Conservation (phyloP, 1,140 invertebrate species). For the Thereuonema tuberculata region DNA sequence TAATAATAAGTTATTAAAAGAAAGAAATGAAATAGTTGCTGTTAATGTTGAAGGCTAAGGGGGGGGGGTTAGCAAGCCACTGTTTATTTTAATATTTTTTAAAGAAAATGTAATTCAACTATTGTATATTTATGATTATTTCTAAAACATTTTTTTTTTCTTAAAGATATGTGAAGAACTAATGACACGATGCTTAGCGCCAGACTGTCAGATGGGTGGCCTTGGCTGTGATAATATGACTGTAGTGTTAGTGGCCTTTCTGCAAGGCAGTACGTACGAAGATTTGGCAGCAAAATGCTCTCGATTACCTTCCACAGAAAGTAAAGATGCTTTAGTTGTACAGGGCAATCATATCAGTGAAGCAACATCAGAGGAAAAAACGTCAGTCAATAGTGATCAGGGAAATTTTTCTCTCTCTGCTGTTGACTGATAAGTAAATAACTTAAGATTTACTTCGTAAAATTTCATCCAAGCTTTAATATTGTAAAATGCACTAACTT, state of each 20-base stretch:
- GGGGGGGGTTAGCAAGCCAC: no score
- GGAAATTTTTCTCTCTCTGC: neutral
- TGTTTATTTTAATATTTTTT: no score
- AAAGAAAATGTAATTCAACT: no score
- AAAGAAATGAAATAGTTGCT: no score
- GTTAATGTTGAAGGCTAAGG: no score
- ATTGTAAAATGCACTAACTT: no score
- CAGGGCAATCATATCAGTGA: neutral
- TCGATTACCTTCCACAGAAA: constrained; percentile 15
- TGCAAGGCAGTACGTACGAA: constrained; percentile 58
- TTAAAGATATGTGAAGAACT: constrained; percentile 81
- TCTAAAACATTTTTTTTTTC: neutral
- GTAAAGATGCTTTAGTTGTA: neutral
- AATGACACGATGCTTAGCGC: constrained; percentile 83
- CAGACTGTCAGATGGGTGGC: constrained; percentile 89
- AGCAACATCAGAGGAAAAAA: neutral
- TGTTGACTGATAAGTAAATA: no score
- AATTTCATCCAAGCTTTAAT: no score
- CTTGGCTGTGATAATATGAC: constrained; percentile 99
- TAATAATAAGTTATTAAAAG: no score
- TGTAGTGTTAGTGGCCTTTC: constrained; percentile 67
- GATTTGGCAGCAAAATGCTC: constrained; percentile 39
- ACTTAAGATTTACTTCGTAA: no score
- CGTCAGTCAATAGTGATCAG: neutral
- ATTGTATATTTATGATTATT: no score